phyloP scores from a whole-genome alignment of 37 sponge, comb jelly and placozoan genomes.

The Beroe forskalii region DNA sequence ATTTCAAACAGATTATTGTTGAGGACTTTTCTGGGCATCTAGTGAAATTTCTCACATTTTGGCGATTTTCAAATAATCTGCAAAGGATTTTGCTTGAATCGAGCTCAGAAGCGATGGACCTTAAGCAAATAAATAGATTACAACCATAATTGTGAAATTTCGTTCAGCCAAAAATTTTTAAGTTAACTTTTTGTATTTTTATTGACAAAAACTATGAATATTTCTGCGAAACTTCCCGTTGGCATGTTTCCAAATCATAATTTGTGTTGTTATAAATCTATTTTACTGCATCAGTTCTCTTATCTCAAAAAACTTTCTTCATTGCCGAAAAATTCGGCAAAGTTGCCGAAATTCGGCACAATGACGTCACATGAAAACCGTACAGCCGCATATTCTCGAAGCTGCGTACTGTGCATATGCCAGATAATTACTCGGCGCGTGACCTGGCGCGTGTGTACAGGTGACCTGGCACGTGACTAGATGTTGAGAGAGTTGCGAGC shows the following conservation, averaged over 20 bases:
- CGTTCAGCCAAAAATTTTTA: background rate
- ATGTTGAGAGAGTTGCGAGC: too few species aligned
- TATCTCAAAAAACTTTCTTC: background rate
- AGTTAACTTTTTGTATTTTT: background rate
- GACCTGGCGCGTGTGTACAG: background rate
- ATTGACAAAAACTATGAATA: background rate
- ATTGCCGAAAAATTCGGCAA: background rate
- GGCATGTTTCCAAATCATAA: too few species aligned
- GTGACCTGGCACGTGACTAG: background rate
- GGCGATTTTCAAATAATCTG: background rate
- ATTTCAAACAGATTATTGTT: background rate
- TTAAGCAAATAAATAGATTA: background rate
- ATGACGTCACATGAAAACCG: background rate
- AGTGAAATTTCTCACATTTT: background rate
- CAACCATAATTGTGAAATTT: background rate
- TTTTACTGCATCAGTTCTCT: background rate
- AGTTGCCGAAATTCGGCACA: background rate
- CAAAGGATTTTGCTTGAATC: background rate
- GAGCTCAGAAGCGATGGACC: background rate
- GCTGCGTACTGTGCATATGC: background rate
- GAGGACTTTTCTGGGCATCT: background rate
- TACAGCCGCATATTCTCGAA: background rate
- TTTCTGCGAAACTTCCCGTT: too few species aligned
- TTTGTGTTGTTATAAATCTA: too few species aligned
- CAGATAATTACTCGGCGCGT: background rate